Evolutionary conservation across 2,113 vertebrate species (phyloP).

Genomic region (Cebidichthys violaceus): DNA sequence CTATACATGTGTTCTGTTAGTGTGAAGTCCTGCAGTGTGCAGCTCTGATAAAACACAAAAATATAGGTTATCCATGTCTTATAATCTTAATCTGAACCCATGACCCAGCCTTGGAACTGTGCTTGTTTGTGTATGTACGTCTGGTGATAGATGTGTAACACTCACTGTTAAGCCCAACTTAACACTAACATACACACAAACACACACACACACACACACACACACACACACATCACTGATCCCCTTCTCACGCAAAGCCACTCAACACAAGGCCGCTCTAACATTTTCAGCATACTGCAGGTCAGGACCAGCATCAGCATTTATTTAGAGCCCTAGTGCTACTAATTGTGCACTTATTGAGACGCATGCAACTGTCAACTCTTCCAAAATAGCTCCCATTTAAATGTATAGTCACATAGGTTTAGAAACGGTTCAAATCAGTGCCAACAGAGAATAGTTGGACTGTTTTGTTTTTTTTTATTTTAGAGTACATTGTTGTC

Average conservation of each 20-base stretch:
- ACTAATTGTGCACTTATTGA: conserved; percentile 54
- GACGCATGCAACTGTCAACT: conserved; percentile 19
- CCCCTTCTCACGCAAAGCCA: conserved; percentile 72
- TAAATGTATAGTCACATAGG: conserved; percentile 11
- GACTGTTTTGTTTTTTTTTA: background rate
- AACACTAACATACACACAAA: conserved; percentile 45
- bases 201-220: conserved; percentile 35
- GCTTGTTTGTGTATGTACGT: conserved; percentile 22
- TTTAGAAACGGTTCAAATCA: conserved; percentile 6
- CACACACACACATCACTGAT: conserved; percentile 58
- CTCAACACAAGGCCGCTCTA: conserved; percentile 61
- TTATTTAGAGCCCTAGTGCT: conserved; percentile 41
- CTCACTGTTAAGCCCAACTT: conserved; percentile 49
- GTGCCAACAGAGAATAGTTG: background rate
- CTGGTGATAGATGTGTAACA: conserved; percentile 50
- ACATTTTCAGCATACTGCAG: conserved; percentile 50
- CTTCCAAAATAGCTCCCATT: conserved; percentile 31
- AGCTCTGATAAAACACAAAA: conserved; percentile 48
- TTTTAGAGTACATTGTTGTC: background rate
- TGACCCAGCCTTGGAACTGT: conserved; percentile 54
- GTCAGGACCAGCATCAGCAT: conserved; percentile 27
- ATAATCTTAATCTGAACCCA: conserved; percentile 73
- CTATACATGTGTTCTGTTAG: background rate
- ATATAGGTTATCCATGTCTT: conserved; percentile 77
- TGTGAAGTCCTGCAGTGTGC: conserved; percentile 11